Evolutionary conservation across 2,888 invertebrate species (phyloP).

Genomic region (Crematogaster levior): DNA sequence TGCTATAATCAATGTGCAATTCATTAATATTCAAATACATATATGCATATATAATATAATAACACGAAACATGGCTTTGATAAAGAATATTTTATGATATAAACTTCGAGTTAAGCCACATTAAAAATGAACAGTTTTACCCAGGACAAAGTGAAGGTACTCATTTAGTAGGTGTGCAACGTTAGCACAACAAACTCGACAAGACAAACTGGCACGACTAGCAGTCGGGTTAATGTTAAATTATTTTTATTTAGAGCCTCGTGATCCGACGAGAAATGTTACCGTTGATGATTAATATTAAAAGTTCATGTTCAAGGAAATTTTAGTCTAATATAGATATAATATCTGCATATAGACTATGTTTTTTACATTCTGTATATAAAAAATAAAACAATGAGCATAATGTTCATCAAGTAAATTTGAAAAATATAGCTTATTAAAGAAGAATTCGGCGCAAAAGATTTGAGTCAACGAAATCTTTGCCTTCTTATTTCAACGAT

Average conservation of each 20-base stretch:
- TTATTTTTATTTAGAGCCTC: neutral
- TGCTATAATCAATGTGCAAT: neutral
- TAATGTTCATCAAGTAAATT: neutral
- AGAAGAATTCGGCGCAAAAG: constrained; percentile 27
- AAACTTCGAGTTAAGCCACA: neutral
- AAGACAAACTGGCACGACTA: neutral
- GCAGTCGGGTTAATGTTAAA: neutral
- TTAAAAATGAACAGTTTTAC: constrained; percentile 7
- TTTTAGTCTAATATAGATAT: neutral
- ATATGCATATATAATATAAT: neutral
- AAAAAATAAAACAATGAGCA: neutral
- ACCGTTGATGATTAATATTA: neutral
- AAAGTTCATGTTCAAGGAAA: neutral
- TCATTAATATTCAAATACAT: neutral
- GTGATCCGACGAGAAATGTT: neutral
- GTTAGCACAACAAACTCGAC: neutral
- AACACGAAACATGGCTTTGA: neutral
- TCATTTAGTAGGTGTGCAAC: neutral
- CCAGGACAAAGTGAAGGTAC: neutral
- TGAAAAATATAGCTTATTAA: constrained; percentile 38
- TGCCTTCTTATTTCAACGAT: constrained; percentile 39
- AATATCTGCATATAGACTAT: neutral
- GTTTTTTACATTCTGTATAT: neutral
- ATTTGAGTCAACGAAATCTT: constrained; percentile 41
- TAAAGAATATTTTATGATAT: neutral